phyloP scores from a whole-genome alignment of 2,113 vertebrate species.

The Cinclus cinclus region DNA sequence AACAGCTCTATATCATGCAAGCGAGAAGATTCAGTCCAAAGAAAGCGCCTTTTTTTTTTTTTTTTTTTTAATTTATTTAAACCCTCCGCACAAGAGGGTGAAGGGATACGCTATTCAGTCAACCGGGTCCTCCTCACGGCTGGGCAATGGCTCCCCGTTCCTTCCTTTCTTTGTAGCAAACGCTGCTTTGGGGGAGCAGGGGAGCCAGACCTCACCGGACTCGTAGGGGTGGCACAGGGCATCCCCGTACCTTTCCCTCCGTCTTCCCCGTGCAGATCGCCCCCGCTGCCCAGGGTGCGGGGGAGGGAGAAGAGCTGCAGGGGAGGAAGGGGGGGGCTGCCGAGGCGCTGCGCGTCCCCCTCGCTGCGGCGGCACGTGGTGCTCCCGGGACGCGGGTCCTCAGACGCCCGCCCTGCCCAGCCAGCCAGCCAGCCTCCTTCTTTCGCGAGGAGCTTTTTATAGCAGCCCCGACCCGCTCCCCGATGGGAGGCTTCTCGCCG shows the following conservation, averaged over 20 bases:
- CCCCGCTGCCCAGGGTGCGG: neutral
- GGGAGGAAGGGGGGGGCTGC: neutral
- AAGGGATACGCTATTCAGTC: neutral
- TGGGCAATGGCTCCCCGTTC: neutral
- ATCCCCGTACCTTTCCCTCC: neutral
- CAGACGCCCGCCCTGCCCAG: neutral
- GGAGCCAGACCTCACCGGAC: neutral
- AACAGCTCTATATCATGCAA: neutral
- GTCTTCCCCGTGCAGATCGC: neutral
- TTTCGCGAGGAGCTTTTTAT: slow-evolving; percentile 20
- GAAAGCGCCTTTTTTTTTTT: neutral
- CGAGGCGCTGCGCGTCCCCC: neutral
- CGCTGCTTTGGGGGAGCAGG: neutral
- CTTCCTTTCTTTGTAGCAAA: neutral
- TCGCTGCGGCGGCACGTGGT: neutral
- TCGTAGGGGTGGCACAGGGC: neutral
- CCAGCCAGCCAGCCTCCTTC: neutral
- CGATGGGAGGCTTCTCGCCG: neutral
- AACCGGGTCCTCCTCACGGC: too few species aligned
- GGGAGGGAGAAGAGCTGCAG: neutral
- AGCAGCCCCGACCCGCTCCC: neutral
- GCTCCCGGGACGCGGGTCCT: neutral
- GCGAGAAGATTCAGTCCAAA: neutral
- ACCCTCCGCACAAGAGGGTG: neutral
- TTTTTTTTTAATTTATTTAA: neutral